Percentiles rank a stretch among this genome's conserved stretches.
These are phyloP conservation scores for Leptobrachium ailaonicum DNA, from an alignment of 2,113 vertebrate species.

Conservation along the genomic window DNA sequence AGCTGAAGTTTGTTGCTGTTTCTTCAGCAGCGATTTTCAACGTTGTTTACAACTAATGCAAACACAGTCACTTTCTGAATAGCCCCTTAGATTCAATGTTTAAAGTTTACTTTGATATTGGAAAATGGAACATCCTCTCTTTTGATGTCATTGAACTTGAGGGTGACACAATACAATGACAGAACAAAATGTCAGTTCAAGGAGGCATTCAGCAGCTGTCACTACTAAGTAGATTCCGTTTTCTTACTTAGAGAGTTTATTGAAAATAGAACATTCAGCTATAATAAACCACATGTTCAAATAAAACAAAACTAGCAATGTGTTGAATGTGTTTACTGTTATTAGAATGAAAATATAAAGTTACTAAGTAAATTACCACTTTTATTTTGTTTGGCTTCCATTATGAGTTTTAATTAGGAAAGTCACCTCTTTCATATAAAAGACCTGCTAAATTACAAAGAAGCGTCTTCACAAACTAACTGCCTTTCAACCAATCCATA, in stretches of 20 bases:
- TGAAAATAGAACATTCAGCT: conserved; percentile 28
- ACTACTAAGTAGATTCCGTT: conserved; percentile 31
- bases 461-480: no score
- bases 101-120: no score
- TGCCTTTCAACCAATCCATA: no score
- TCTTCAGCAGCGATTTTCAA: no score
- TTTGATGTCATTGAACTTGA: background rate
- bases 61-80: no score
- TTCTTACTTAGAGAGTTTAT: conserved; percentile 20
- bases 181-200: conserved; percentile 48
- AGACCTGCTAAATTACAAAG: background rate
- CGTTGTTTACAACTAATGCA: no score
- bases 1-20: no score
- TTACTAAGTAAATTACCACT: conserved; percentile 28
- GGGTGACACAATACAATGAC: background rate
- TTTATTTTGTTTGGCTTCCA: background rate
- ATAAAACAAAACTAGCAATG: conserved; percentile 27
- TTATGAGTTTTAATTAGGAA: conserved; percentile 31
- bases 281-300: conserved; percentile 22
- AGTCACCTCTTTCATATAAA: conserved; percentile 33
- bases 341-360: conserved; percentile 35
- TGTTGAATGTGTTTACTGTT: conserved; percentile 37
- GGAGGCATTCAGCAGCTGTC: conserved; percentile 43
- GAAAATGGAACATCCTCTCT: background rate
- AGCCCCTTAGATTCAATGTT: no score